phyloP scores from a whole-genome alignment of 2,113 vertebrate genomes.

The Sciurus niger region DNA sequence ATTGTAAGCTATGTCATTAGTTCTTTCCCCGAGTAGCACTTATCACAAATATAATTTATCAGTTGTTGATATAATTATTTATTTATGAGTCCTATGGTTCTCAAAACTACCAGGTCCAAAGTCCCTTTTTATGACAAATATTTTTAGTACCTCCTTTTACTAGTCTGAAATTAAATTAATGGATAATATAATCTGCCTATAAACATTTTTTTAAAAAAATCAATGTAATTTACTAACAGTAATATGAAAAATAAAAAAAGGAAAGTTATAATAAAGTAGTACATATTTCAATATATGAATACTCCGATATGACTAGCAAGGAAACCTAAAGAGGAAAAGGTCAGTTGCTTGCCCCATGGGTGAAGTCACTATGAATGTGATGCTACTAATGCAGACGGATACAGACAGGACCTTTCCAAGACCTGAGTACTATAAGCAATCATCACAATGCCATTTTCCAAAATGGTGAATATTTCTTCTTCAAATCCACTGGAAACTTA shows the following conservation, averaged over 20 bases:
- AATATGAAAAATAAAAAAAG: slow-evolving; percentile 74
- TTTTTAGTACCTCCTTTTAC: slow-evolving; percentile 28
- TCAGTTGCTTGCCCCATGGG: too few species aligned
- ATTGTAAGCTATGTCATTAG: neutral
- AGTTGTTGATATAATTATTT: slow-evolving; percentile 21
- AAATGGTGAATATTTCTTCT: neutral
- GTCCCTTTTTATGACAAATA: slow-evolving; percentile 18
- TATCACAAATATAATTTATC: neutral
- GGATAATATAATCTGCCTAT: slow-evolving; percentile 34
- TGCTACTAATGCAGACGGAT: accelerated
- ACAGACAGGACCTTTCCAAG: neutral
- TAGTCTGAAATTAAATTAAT: slow-evolving; percentile 63
- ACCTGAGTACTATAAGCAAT: neutral
- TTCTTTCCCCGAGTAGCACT: neutral
- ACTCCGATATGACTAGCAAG: neutral
- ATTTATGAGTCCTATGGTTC: slow-evolving; percentile 26
- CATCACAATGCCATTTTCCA: neutral
- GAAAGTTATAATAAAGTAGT: slow-evolving; percentile 70
- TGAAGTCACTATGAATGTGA: neutral
- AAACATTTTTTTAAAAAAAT: slow-evolving; percentile 50
- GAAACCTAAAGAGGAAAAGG: neutral
- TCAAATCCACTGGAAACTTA: neutral
- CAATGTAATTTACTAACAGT: slow-evolving; percentile 57
- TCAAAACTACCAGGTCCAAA: slow-evolving; percentile 29
- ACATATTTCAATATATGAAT: slow-evolving; percentile 35